Percentiles rank a stretch among this genome's conserved stretches.
phyloP scores from a whole-genome alignment of 2,113 vertebrate species.

The Actenoides lindsayi region DNA sequence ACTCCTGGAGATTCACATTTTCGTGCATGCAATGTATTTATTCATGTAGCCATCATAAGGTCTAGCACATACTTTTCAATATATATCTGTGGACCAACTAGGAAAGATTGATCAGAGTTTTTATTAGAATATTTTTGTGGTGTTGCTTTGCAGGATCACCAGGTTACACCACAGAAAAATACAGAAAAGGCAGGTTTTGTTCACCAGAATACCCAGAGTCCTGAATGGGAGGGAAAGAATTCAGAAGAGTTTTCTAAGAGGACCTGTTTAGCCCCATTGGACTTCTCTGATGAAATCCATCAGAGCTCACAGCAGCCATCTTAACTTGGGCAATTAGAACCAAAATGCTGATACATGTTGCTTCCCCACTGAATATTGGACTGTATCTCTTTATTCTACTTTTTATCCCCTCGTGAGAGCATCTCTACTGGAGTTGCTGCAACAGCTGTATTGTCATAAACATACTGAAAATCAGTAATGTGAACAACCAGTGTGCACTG shows the following conservation, averaged over 20 bases:
- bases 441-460: neutral
- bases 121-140: neutral
- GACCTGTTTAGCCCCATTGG: neutral
- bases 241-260: neutral
- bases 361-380: neutral
- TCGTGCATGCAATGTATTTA: neutral
- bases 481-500: neutral
- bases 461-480: neutral
- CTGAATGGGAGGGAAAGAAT: neutral
- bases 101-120: accelerated
- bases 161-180: neutral
- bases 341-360: neutral
- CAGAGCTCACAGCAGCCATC: neutral
- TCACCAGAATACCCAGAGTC: neutral
- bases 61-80: neutral
- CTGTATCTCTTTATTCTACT: neutral
- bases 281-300: neutral
- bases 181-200: neutral
- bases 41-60: neutral
- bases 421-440: neutral
- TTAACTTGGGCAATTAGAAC: neutral
- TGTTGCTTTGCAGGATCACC: neutral
- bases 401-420: neutral
- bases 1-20: neutral
- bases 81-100: neutral